Conservation (phyloP, 2,797 vertebrate genomes). For the Pangasius mekongensis region DNA sequence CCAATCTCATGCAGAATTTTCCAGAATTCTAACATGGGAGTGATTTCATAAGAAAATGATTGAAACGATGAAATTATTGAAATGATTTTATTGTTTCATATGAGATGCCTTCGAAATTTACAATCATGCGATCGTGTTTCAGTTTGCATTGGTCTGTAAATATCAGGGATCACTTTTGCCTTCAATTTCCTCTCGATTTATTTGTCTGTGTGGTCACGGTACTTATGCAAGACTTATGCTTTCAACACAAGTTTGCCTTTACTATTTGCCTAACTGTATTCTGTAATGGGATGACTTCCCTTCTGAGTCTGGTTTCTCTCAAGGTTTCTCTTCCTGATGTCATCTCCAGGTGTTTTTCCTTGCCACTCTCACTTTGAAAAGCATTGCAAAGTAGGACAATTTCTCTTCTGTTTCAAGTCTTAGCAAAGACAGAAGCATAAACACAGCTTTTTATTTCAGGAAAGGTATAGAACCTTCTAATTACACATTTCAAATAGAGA, state of each 20-base stretch:
- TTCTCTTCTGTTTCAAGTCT: background rate
- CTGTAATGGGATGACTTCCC: background rate
- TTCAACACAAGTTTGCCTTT: background rate
- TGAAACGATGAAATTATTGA: too few relatives aligned
- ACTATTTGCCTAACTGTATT: background rate
- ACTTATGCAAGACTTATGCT: too few relatives aligned
- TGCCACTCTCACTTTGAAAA: background rate
- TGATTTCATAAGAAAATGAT: background rate
- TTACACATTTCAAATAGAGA: slow-evolving; percentile 36
- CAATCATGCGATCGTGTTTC: background rate
- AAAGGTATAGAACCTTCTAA: slow-evolving; percentile 25
- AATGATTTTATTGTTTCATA: background rate
- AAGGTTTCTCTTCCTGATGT: background rate
- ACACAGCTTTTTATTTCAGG: slow-evolving; percentile 17
- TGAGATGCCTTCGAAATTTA: background rate
- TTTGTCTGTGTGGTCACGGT: too few relatives aligned
- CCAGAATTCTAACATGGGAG: background rate
- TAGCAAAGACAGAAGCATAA: slow-evolving; percentile 6
- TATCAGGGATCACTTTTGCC: background rate
- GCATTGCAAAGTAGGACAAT: background rate
- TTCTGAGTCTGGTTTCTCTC: background rate
- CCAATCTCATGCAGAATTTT: background rate
- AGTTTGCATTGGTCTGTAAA: background rate
- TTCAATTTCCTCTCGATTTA: too few relatives aligned
- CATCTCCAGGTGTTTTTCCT: background rate